Evolutionary conservation across 2,113 vertebrate species (phyloP), one percentile per base, ranked within the genome.

Genomic region (Callipepla californica): DNA sequence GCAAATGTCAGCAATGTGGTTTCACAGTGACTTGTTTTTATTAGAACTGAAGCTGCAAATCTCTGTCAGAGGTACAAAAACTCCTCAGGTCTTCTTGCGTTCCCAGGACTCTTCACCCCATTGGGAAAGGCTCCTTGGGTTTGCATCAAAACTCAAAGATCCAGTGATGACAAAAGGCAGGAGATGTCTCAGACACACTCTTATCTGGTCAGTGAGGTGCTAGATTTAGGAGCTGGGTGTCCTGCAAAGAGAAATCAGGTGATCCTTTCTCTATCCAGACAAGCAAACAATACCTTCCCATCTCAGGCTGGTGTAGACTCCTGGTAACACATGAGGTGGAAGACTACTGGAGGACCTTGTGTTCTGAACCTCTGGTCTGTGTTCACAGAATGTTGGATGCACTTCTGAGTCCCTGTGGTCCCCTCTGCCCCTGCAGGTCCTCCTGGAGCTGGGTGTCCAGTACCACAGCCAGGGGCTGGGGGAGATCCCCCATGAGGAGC

Each of bases 1-100:
- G 28, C 23, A 76, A 68, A 58, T 76, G 30, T 76, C 79, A 93
- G 45, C 55, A 63, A 47, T 2, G 5, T 13, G 47, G 53, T 92
- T 90, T 92, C 73, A 85, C 45, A 88, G 69, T 58, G 91, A 47
- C 23, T 80, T 85, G 59, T 4, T 87, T 96, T 96, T 96, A 96
- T 94, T 96, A 57, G 68, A 77, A 69, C 15, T 80, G 50, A 87
- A 94, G 63, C 63, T 91, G 67, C 45, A 95, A 85, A 91, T 80
- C 23, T 87, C 15, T 80, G 28, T 32, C 1, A 0, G 16, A 44
- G 47, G 17, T 75, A 83, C 79, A 88, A 94, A 80, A 94, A 40
- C 51, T 86, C 28, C 55, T 77, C 72, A 67, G 55, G 53, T 66
- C 42, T 85, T 82, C 36, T 38, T 26, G 26, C 70, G 55, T 55